phyloP scores from a whole-genome alignment of 2,113 vertebrate species.

The Callipepla californica region DNA sequence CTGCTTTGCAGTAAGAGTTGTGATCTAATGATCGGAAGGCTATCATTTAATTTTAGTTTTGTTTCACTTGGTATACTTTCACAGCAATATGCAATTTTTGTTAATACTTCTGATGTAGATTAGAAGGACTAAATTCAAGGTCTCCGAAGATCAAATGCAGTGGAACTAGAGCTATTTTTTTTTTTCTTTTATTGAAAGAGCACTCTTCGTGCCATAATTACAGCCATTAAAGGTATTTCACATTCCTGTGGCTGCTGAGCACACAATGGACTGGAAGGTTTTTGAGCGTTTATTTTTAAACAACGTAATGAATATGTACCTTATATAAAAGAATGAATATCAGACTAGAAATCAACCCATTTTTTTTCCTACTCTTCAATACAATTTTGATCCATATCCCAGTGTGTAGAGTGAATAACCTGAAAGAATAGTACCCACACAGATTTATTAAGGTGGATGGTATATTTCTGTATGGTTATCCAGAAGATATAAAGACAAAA shows the following conservation, averaged over 20 bases:
- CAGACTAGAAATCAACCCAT: not conserved
- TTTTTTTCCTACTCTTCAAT: not conserved
- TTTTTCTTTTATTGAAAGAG: not conserved
- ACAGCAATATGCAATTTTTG: not conserved
- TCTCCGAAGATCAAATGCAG: not conserved
- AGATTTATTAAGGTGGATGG: too few relatives aligned
- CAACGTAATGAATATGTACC: not conserved
- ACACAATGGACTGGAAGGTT: not conserved
- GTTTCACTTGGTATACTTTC: not conserved
- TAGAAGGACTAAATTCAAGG: not conserved
- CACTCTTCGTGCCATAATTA: not conserved
- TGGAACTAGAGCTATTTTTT: not conserved
- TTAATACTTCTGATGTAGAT: not conserved
- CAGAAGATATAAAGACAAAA: too few relatives aligned
- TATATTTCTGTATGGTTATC: too few relatives aligned
- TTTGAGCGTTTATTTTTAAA: not conserved
- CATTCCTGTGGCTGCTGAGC: not conserved
- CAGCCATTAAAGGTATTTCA: not conserved
- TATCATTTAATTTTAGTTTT: not conserved
- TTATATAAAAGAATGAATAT: not conserved
- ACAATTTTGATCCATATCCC: not conserved
- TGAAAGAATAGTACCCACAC: too few relatives aligned
- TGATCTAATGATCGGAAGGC: rapidly evolving
- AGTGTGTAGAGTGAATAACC: too few relatives aligned
- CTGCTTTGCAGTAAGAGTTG: not conserved